Evolutionary conservation across 2,888 invertebrate genomes (phyloP), one percentile per base, ranked within the genome.

Genomic region (Sinohyriopsis cumingii): DNA sequence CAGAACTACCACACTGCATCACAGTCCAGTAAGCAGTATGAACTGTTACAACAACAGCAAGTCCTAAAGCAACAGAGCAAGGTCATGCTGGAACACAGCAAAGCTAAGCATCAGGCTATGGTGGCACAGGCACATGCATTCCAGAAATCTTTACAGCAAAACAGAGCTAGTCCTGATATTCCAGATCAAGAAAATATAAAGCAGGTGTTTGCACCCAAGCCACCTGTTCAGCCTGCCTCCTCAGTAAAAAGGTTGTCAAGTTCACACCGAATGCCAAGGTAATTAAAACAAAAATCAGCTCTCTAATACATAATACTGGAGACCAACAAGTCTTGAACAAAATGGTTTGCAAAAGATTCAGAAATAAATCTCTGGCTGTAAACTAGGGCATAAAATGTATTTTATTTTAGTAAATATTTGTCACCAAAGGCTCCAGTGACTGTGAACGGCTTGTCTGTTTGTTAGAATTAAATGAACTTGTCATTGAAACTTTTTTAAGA

Each of bases 51-150:
- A 67, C 84, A 85, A 71, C 81, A 81, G 59, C 84, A 84, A 72
- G 75, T 77, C n/a, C 67, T 80, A 28, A 85, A 84, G 67, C 85
- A 87, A 59, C 84, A 86, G 80, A 84, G 82, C 69, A 85, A 84
- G 67, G 83, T 81, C 24, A 57, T 89, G 73, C 73, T 89, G 61
- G 88, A 89, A 72, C 84, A 86, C 75, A 89, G 87, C 73, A 88
- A 87, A 69, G 88, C 88, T 63, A 89, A 89, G 77, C 89, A 89
- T 76, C 87, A 88, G 67, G 88, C 86, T 19, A 87, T 88, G 85
- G 83, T 89, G n/a, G 87, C 88, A 15, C 89, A 89, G 69, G 88
- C 87, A 20, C 87, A 88, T 69, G 85, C 85, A 5, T 85, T 86
- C 6, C 86, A 87, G 77, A 82, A 82, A 59, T 78, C 80, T 15